Evolutionary conservation across 2,888 invertebrate genomes (phyloP).

Genomic region (Pyrochroa serraticornis): DNA sequence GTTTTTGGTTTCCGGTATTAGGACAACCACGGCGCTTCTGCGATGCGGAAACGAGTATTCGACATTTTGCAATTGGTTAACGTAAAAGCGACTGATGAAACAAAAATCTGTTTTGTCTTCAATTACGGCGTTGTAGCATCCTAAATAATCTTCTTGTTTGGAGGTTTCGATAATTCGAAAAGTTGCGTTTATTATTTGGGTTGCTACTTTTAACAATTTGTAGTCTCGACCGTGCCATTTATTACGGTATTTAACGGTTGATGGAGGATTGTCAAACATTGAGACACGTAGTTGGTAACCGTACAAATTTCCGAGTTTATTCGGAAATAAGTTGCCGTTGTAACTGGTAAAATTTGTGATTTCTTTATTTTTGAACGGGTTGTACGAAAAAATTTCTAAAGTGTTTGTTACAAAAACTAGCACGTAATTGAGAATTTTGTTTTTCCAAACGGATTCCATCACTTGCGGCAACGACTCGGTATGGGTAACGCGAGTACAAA

Average conservation of each 20-base stretch:
- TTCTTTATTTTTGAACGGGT: conserved; percentile 9
- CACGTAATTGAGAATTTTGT: conserved; percentile 16
- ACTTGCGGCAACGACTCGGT: background rate
- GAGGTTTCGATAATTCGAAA: background rate
- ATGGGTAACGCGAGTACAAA: background rate
- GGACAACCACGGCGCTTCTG: conserved; percentile 1
- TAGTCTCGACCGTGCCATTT: conserved; percentile 19
- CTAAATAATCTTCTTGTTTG: background rate
- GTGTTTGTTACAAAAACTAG: conserved; percentile 14
- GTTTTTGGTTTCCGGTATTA: conserved; percentile 2
- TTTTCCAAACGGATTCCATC: conserved; percentile 9
- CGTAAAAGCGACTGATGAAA: conserved; percentile 17
- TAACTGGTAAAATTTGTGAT: background rate
- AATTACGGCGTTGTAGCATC: background rate
- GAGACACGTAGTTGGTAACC: conserved; percentile 12
- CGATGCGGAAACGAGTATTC: conserved; percentile 13
- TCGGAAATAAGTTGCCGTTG: conserved; percentile 8
- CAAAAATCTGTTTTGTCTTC: conserved; percentile 12
- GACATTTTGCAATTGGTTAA: background rate
- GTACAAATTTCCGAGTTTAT: conserved; percentile 16
- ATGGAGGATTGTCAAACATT: conserved; percentile 11
- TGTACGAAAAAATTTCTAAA: conserved; percentile 16
- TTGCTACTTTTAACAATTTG: conserved; percentile 8
- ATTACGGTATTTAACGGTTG: background rate
- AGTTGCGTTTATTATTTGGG: conserved; percentile 18